Evolutionary conservation across 2,888 invertebrate genomes (phyloP).

Genomic region (Luperina testacea): DNA sequence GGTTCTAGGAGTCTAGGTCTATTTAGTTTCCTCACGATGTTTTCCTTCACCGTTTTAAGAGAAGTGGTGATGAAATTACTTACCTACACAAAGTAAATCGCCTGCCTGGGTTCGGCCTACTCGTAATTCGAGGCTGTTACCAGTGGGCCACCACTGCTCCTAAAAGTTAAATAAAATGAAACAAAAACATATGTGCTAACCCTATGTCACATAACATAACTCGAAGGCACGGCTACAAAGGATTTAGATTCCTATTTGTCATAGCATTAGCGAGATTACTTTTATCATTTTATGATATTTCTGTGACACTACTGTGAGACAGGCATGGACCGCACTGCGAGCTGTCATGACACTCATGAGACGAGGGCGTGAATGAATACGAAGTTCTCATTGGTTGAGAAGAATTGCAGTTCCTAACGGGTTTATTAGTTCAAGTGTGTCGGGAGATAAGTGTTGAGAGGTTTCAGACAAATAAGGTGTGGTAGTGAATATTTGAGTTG

Average conservation of each 20-base stretch:
- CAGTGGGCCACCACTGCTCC: neutral
- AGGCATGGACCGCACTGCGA: constrained; percentile 71
- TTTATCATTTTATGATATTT: constrained; percentile 66
- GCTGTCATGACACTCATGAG: constrained; percentile 82
- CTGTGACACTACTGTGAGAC: constrained; percentile 72
- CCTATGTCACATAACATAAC: constrained; percentile 43
- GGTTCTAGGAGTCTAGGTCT: neutral
- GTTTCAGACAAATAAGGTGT: constrained; percentile 27
- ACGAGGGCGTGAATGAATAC: constrained; percentile 80
- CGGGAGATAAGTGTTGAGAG: constrained; percentile 49
- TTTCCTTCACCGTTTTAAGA: neutral
- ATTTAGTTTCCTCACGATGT: too few relatives aligned
- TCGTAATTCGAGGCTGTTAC: neutral
- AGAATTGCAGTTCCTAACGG: constrained; percentile 49
- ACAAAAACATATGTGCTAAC: constrained; percentile 43
- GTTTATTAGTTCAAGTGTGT: constrained; percentile 59
- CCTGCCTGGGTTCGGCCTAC: neutral
- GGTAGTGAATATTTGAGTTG: constrained; percentile 11
- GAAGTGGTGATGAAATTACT: neutral
- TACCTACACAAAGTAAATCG: neutral
- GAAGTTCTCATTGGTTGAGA: constrained; percentile 74
- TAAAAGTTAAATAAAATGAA: neutral
- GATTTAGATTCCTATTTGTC: constrained; percentile 75
- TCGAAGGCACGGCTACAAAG: constrained; percentile 77
- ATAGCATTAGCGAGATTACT: constrained; percentile 73